Base-by-base conservation (phyloP, 2,113 vertebrate species). In the Channa argus region DNA sequence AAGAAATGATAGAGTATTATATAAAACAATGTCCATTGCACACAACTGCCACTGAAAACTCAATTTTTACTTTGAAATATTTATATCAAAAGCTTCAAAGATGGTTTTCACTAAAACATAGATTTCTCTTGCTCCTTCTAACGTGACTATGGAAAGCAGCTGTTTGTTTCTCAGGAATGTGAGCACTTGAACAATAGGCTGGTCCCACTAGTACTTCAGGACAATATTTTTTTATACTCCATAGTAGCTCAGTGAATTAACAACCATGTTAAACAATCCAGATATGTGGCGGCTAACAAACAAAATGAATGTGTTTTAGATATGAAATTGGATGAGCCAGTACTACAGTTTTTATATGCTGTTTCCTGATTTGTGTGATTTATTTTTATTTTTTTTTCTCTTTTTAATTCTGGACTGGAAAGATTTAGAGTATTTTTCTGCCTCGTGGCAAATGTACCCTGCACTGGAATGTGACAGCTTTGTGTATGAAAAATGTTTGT, bases 111-210 rank as follows among this genome's bases (percentile, higher is more conserved):
- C 41, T 24, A 34, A 38, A 71, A 72, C 49, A 37, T 50, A 74
- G 24, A 61, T 36, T 50, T 64, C 38, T 43, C 52, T 34, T 50
- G 56, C 74, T 83, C 62, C 65, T 74, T 41, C 70, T 73, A 61
- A 71, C 45, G 63, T 74, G 70, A 83, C 45, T 53, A 53, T 76
- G 85, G 80, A 70, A 89, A 80, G 82, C 83, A 83, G 86, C 77
- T 83, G 86, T 89, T 86, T 89, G 89, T 91, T 86, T 91, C 90
- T 92, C 91, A 92, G 90, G 91, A 93, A 93, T 74, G 88, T 80
- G 75, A 91, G 86, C 75, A 74, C 80, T 86, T 82, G 51, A 88
- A 89, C 82, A 82, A 70, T 49, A 86, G 58, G 59, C 88, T 74
- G 83, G 80, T 80, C 62, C 65, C 58, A 39, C 63, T 78, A 77